phyloP scores from a whole-genome alignment of 2,888 invertebrate species.

The Clitarchus hookeri region DNA sequence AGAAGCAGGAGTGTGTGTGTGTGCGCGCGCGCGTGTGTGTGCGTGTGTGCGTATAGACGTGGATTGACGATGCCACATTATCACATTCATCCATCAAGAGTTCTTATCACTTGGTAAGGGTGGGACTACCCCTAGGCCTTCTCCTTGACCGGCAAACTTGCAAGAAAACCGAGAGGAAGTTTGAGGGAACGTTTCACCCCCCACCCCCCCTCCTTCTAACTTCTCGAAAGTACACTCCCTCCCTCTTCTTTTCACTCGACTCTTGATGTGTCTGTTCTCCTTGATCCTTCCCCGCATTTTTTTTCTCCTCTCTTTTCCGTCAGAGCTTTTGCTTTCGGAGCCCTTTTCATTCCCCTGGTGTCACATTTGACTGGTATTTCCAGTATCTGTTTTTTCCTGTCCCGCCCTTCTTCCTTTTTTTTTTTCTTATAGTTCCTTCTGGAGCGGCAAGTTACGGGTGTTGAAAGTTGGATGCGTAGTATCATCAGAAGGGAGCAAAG shows the following conservation, averaged over 20 bases:
- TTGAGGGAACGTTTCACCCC: neutral
- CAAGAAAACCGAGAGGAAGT: slow-evolving; percentile 15
- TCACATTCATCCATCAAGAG: slow-evolving; percentile 58
- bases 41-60: slow-evolving; percentile 51
- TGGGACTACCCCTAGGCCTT: slow-evolving; percentile 19
- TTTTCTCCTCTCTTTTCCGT: slow-evolving; percentile 3
- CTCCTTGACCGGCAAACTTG: slow-evolving; percentile 23
- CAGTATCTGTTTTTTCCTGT: slow-evolving; percentile 21
- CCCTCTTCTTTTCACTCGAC: slow-evolving; percentile 18
- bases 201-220: neutral
- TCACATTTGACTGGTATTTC: slow-evolving; percentile 29
- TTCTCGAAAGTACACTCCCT: slow-evolving; percentile 11
- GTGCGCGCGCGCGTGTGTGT: neutral
- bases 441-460: slow-evolving; percentile 22
- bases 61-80: slow-evolving; percentile 61
- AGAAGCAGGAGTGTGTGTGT: slow-evolving; percentile 20
- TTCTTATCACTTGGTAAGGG: slow-evolving; percentile 38
- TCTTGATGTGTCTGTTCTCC: slow-evolving; percentile 26
- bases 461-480: slow-evolving; percentile 29
- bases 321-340: slow-evolving; percentile 15
- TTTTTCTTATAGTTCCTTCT: neutral
- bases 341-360: slow-evolving; percentile 27
- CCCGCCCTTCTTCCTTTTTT: neutral
- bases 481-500: neutral
- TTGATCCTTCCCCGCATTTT: slow-evolving; percentile 18